These are phyloP conservation scores for Passer montanus DNA, from an alignment of 2,113 vertebrate genomes.

Conservation along the genomic window DNA sequence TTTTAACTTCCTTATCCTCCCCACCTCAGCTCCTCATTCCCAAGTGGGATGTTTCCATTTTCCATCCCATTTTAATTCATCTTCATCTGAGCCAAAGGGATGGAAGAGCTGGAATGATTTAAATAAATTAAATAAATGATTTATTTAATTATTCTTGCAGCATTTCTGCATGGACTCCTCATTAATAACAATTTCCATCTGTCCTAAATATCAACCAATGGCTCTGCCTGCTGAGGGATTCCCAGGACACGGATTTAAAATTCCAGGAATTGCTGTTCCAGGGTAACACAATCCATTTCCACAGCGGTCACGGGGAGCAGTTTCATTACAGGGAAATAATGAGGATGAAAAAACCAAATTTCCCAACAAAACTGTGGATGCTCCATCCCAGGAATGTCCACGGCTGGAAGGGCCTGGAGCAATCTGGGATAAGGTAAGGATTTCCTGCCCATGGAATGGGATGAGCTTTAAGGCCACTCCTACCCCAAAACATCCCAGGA, in stretches of 20 bases:
- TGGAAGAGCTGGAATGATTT: neutral
- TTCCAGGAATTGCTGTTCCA: neutral
- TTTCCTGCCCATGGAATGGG: neutral
- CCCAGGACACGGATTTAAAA: neutral
- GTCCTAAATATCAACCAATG: neutral
- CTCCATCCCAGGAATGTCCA: neutral
- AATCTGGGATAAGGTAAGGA: neutral
- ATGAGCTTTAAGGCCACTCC: neutral
- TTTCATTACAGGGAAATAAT: neutral
- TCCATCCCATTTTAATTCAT: neutral
- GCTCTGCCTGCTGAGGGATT: neutral
- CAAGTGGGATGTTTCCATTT: neutral
- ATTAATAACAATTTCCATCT: neutral
- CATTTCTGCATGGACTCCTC: neutral
- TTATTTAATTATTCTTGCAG: neutral
- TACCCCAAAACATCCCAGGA: neutral
- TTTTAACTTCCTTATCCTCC: neutral
- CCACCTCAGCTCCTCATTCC: neutral
- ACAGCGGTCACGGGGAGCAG: neutral
- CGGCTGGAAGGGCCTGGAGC: neutral
- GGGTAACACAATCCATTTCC: neutral
- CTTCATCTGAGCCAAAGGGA: neutral
- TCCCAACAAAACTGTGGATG: neutral
- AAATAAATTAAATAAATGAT: neutral
- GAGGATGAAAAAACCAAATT: neutral